A percentile compares a stretch with the other conserved stretches of the same genome.
Evolutionary conservation across 2,113 vertebrate genomes (phyloP).

Genomic region (Coryphaenoides rupestris): DNA sequence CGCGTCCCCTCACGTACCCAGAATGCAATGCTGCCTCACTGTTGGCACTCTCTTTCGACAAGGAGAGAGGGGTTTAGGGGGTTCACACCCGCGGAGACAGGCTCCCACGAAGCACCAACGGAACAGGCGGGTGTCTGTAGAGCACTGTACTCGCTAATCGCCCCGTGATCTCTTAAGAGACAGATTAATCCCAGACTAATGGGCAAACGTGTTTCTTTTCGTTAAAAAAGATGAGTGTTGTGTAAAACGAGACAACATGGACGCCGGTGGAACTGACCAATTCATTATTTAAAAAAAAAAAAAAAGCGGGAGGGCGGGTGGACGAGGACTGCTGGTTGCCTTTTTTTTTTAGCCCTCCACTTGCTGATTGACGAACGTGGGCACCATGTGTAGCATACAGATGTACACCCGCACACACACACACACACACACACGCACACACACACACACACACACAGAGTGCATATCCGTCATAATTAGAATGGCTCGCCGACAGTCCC

Average conservation of each 20-base stretch:
- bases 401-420: background rate
- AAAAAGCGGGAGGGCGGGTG: too few species aligned
- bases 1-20: too few species aligned
- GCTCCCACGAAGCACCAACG: too few species aligned
- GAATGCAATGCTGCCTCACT: too few species aligned
- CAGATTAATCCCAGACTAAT: background rate
- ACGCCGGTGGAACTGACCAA: too few species aligned
- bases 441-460: background rate
- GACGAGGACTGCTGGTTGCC: too few species aligned
- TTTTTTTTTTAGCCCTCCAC: too few species aligned
- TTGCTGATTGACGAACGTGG: too few species aligned
- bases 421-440: slow-evolving; percentile 3
- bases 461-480: slow-evolving; percentile 64
- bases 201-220: background rate
- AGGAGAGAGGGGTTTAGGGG: too few species aligned
- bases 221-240: background rate
- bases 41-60: too few species aligned
- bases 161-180: background rate
- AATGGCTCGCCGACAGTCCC: slow-evolving; percentile 46
- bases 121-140: background rate
- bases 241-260: background rate
- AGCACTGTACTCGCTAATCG: background rate
- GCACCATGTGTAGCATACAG: background rate
- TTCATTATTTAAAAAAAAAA: too few species aligned
- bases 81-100: too few species aligned